Evolutionary conservation across 2,888 invertebrate genomes (phyloP), one percentile per base, ranked within the genome.

Genomic region (Conomelus anceps): DNA sequence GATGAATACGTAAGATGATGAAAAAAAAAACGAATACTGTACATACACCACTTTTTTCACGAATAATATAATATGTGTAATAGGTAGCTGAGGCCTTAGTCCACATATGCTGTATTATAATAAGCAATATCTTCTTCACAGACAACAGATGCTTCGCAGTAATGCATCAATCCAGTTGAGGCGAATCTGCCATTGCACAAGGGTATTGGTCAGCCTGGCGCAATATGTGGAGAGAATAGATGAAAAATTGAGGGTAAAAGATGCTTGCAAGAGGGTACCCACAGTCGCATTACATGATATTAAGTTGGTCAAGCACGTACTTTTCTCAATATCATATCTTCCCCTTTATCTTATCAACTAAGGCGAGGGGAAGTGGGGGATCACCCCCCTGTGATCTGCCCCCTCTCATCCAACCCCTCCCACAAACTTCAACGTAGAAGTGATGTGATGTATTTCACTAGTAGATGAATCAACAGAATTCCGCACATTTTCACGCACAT

Each of bases 301-400:
- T 86, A 86, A 86, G 86, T 86, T 86, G 86, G 86, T 86, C 86
- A 86, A 86, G 86, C 86, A 86, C 86, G 86, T 86, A 86, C 24
- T 29, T 26, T 24, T 86, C 86, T 86, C 86, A 86, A 86, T 86
- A 86, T 86, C 29, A 24, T 24, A 86, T 22, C 86, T 24, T 24
- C 29, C 86, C 86, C 86, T n/a, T 24, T 22, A 23, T 24, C 63
- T 63, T n/a, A 63, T n/a, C 34, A 63, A 63, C 63, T 63, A 63
- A n/a, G 63, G 34, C 34, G 13, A 17, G n/a, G n/a, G n/a, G n/a
- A n/a, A n/a, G n/a, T n/a, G n/a, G 11, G 34, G 34, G 63, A 63
- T 3, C 63, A 63, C n/a, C 63, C 63, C 63, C n/a, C 4, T n/a
- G 63, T 26, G 26, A 26, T 26, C 26, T n/a, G n/a, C n/a, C 26